Conservation (phyloP, 2,113 vertebrate species). For the Sinocyclocheilus anophthalmus region DNA sequence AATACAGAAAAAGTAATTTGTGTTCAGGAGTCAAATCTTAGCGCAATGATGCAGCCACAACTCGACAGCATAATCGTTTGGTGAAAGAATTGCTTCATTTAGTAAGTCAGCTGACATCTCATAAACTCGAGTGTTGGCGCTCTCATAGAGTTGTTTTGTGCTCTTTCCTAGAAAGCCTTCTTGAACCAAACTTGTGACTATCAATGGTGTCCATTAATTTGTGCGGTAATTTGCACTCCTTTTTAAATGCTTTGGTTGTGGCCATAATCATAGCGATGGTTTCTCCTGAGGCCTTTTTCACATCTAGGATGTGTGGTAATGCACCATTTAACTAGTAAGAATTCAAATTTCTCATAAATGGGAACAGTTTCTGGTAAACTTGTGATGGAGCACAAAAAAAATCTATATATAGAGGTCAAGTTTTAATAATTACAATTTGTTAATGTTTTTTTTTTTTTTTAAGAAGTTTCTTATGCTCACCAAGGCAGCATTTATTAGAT, state of each 20-base stretch:
- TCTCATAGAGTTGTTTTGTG: conserved; percentile 35
- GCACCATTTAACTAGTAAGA: neutral
- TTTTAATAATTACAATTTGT: too few species aligned
- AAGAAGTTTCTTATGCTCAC: too few species aligned
- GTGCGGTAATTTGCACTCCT: neutral
- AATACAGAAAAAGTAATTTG: neutral
- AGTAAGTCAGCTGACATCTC: conserved; percentile 33
- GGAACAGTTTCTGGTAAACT: neutral
- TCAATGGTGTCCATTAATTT: conserved; percentile 33
- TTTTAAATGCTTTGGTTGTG: neutral
- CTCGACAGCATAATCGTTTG: neutral
- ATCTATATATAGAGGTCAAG: too few species aligned
- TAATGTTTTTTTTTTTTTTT: too few species aligned
- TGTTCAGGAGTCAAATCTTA: neutral
- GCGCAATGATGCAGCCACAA: neutral
- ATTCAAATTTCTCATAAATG: neutral
- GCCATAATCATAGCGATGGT: neutral
- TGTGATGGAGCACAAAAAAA: neutral
- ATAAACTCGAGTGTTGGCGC: conserved; percentile 11
- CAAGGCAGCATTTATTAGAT: too few species aligned
- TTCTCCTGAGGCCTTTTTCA: neutral
- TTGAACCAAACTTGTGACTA: conserved; percentile 28
- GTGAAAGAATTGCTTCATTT: conserved; percentile 22
- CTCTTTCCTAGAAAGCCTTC: conserved; percentile 34
- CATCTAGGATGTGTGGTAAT: neutral